Percentiles rank a stretch among this genome's conserved stretches.
Conservation (phyloP, 2,888 invertebrate genomes). For the Epinotia ramella region DNA sequence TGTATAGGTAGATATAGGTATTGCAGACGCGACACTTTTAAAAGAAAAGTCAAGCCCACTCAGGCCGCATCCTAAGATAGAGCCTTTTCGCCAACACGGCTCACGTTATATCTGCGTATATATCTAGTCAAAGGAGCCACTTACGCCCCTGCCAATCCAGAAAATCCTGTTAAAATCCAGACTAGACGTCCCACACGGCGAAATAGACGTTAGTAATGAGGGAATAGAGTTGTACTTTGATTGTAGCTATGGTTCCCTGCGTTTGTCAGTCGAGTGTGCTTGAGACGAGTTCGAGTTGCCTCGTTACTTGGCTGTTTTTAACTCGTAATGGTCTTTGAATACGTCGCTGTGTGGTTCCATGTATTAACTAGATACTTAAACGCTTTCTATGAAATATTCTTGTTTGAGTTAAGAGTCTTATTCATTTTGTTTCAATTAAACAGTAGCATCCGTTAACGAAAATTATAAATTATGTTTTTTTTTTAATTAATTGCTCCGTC, state of each 20-base stretch:
- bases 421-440: too few species aligned
- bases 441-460: too few species aligned
- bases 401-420: too few species aligned
- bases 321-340: conserved; percentile 21
- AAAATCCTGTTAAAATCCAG: conserved; percentile 36
- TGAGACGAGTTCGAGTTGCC: conserved; percentile 30
- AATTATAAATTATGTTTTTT: too few species aligned
- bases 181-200: background rate
- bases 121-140: conserved; percentile 22
- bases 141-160: conserved; percentile 34
- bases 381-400: too few species aligned
- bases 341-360: background rate
- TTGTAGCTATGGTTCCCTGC: background rate
- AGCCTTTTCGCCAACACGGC: conserved; percentile 22
- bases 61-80: conserved; percentile 19
- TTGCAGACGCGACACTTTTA: conserved; percentile 22
- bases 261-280: conserved; percentile 27
- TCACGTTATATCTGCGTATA: conserved; percentile 15
- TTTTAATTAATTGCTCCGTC: too few species aligned
- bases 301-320: conserved; percentile 32
- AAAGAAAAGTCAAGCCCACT: conserved; percentile 14
- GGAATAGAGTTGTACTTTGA: conserved; percentile 5
- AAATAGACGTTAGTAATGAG: conserved; percentile 2
- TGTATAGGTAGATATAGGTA: background rate
- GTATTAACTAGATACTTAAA: too few species aligned